A percentile compares a stretch with the other conserved stretches of the same genome.
Evolutionary conservation across 1,140 invertebrate genomes (phyloP).

Genomic region (Arctopsyche grandis): DNA sequence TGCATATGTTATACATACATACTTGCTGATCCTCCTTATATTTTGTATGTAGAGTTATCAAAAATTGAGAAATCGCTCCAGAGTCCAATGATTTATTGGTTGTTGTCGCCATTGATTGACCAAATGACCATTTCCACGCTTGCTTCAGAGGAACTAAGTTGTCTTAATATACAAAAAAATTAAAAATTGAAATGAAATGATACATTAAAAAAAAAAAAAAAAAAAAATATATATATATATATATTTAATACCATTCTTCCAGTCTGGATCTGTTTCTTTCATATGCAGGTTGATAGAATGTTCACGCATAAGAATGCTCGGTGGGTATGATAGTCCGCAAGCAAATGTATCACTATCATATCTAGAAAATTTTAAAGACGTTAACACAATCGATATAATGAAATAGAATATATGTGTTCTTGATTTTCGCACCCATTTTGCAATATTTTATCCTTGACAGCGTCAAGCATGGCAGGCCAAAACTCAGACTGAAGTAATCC

Average conservation of each 20-base stretch:
- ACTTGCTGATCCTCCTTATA: slow-evolving; percentile 62
- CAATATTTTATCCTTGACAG: slow-evolving; percentile 58
- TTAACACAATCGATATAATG: background rate
- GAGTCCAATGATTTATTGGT: slow-evolving; percentile 58
- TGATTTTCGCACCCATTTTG: slow-evolving; percentile 57
- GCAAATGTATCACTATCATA: slow-evolving; percentile 60
- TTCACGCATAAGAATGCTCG: slow-evolving; percentile 59
- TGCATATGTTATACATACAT: slow-evolving; percentile 43
- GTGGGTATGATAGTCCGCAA: slow-evolving; percentile 61
- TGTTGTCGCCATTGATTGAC: slow-evolving; percentile 54
- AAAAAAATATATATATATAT: background rate
- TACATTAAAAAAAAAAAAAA: background rate
- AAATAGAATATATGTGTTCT: background rate
- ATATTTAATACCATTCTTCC: slow-evolving; percentile 50
- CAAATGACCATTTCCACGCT: slow-evolving; percentile 63
- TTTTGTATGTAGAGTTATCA: slow-evolving; percentile 60
- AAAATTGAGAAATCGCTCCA: slow-evolving; percentile 59
- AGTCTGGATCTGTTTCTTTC: slow-evolving; percentile 54
- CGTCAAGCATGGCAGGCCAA: slow-evolving; percentile 56
- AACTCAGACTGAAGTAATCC: slow-evolving; percentile 60
- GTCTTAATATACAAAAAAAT: slow-evolving; percentile 52
- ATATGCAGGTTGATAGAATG: slow-evolving; percentile 57
- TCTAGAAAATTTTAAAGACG: slow-evolving; percentile 55
- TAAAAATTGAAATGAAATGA: background rate
- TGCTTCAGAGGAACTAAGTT: slow-evolving; percentile 59